Conservation (phyloP, 2,113 vertebrate genomes). For the Kryptolebias marmoratus region DNA sequence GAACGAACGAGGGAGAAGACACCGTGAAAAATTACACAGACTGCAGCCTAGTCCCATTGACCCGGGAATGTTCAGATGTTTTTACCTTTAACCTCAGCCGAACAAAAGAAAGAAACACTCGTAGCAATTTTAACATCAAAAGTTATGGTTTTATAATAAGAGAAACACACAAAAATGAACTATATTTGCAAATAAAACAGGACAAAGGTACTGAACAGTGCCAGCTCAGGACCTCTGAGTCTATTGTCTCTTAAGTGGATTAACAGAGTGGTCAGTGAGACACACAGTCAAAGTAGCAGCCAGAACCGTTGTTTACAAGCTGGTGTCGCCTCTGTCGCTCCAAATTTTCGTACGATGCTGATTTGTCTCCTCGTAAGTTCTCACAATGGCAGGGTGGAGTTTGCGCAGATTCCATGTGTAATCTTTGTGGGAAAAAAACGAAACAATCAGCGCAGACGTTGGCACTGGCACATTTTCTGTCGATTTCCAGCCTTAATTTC, state of each 20-base stretch:
- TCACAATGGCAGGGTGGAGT: slow-evolving; percentile 41
- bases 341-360: slow-evolving; percentile 49
- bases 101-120: slow-evolving; percentile 1
- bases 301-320: slow-evolving; percentile 72
- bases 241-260: slow-evolving; percentile 78
- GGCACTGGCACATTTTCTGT: slow-evolving; percentile 21
- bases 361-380: slow-evolving; percentile 46
- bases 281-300: slow-evolving; percentile 72
- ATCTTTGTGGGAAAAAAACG: slow-evolving; percentile 26
- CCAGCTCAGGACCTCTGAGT: slow-evolving; percentile 48
- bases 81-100: slow-evolving; percentile 15
- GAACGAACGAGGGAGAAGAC: slow-evolving; percentile 60
- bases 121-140: slow-evolving; percentile 14
- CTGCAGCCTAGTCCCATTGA: slow-evolving; percentile 44
- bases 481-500: slow-evolving; percentile 7
- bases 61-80: slow-evolving; percentile 17
- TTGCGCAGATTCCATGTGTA: slow-evolving; percentile 57
- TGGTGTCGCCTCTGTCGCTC: slow-evolving; percentile 64
- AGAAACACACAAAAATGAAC: slow-evolving; percentile 25
- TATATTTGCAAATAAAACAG: slow-evolving; percentile 29
- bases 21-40: slow-evolving; percentile 70
- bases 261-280: slow-evolving; percentile 73
- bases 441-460: slow-evolving; percentile 21
- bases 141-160: slow-evolving; percentile 3
- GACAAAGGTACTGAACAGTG: slow-evolving; percentile 15